Evolutionary conservation across 2,888 invertebrate species (phyloP).

Genomic region (Neoaliturus tenellus): DNA sequence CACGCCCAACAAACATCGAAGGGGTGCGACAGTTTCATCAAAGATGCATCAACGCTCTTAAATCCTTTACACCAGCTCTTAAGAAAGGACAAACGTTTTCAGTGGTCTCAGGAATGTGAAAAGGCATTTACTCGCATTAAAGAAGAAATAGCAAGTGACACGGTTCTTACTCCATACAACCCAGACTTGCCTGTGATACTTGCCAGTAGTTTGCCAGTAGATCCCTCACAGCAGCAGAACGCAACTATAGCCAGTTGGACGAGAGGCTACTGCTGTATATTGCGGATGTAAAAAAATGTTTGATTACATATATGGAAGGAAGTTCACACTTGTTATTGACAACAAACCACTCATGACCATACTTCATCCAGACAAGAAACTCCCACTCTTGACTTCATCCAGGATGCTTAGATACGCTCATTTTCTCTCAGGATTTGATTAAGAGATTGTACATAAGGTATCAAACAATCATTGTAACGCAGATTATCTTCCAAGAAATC

Average conservation of each 20-base stretch:
- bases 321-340: no score
- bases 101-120: no score
- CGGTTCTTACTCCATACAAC: slow-evolving; percentile 38
- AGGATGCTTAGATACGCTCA: no score
- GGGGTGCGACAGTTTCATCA: slow-evolving; percentile 22
- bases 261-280: slow-evolving; percentile 8
- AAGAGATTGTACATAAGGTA: no score
- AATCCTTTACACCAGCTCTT: background rate
- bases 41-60: background rate
- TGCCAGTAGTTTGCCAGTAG: slow-evolving; percentile 56
- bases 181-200: slow-evolving; percentile 48
- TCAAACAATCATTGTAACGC: no score
- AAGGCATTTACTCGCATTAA: no score
- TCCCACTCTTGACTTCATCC: no score
- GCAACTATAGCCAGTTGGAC: background rate
- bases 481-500: no score
- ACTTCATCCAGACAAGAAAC: slow-evolving; percentile 39
- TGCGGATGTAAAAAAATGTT: no score
- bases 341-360: slow-evolving; percentile 5
- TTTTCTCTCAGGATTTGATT: no score
- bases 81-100: background rate
- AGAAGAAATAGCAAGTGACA: slow-evolving; percentile 43
- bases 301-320: no score
- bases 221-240: no score
- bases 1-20: background rate